Conservation (phyloP, 2,888 invertebrate genomes). For the Orthonychiurus folsomi region DNA sequence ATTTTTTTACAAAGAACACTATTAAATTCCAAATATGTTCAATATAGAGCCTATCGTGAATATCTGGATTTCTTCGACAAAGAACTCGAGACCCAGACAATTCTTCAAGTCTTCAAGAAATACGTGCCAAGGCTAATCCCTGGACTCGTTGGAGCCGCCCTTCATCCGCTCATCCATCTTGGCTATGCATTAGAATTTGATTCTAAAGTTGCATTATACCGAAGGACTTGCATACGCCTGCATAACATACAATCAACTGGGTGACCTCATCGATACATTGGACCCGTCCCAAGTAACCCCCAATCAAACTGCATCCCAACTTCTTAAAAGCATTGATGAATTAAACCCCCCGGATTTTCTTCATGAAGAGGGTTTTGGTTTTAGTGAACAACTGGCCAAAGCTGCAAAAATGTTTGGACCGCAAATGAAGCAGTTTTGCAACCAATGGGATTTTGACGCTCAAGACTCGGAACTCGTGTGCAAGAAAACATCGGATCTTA, state of each 20-base stretch:
- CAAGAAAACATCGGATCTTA: not conserved
- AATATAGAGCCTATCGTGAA: not conserved
- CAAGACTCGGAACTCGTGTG: not conserved
- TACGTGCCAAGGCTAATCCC: constrained; percentile 4
- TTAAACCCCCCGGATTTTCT: not conserved
- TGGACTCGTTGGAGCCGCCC: not conserved
- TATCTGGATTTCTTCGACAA: not conserved
- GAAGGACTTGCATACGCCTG: constrained; percentile 3
- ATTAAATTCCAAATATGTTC: not conserved
- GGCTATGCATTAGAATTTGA: constrained; percentile 2
- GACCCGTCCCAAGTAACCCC: not conserved
- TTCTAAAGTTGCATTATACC: not conserved
- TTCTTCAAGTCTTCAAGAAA: not conserved
- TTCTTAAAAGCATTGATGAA: not conserved
- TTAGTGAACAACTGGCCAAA: not conserved
- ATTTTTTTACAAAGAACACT: not conserved
- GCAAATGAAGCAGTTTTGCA: not conserved
- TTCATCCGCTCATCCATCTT: not conserved
- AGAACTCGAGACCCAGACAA: not conserved
- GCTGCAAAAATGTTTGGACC: not conserved
- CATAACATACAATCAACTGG: not conserved
- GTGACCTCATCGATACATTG: not conserved
- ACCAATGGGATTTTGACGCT: not conserved
- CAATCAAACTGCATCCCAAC: not conserved
- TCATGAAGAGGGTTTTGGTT: not conserved